These are phyloP conservation scores for Platycnemis pennipes DNA, from an alignment of 2,888 invertebrate species.

Conservation along the genomic window DNA sequence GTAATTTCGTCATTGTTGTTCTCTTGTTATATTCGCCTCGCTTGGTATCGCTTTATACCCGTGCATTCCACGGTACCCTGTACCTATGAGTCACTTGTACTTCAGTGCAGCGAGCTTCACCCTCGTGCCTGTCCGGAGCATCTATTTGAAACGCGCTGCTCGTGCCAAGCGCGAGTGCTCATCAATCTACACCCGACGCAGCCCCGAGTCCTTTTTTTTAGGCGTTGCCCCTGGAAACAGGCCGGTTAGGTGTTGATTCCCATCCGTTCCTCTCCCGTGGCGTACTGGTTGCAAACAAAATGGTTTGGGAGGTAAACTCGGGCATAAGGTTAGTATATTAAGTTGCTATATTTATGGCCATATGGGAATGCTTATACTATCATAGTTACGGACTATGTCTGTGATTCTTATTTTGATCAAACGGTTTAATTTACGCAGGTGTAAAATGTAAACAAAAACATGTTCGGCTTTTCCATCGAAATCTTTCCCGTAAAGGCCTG, in stretches of 20 bases:
- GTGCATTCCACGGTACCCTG: background rate
- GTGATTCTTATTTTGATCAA: background rate
- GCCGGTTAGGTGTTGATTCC: background rate
- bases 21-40: background rate
- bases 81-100: background rate
- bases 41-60: background rate
- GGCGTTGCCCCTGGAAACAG: conserved; percentile 8
- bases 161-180: background rate
- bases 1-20: background rate
- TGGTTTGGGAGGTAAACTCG: background rate
- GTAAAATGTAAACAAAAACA: background rate
- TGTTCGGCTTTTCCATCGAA: conserved; percentile 2
- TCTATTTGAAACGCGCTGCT: background rate
- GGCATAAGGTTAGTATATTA: background rate
- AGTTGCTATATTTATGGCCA: background rate
- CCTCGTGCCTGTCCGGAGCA: background rate
- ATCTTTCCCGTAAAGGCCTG: background rate
- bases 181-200: background rate
- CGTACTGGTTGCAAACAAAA: background rate
- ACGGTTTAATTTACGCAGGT: background rate
- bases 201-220: background rate
- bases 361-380: background rate
- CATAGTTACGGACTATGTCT: background rate
- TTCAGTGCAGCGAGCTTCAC: background rate
- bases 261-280: background rate